phyloP scores from a whole-genome alignment of 1,140 invertebrate genomes.

The Chironomus striatipennis region DNA sequence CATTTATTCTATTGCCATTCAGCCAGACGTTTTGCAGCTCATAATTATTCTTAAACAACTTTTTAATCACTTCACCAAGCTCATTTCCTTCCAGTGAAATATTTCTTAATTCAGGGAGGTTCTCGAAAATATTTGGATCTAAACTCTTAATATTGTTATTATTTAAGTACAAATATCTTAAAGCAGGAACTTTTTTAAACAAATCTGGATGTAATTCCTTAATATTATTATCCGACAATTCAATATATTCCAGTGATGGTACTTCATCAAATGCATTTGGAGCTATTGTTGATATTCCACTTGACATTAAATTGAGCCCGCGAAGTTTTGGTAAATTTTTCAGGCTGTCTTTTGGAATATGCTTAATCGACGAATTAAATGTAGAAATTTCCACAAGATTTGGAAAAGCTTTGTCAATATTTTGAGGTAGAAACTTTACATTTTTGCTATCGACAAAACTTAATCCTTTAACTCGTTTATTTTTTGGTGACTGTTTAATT shows the following conservation, averaged over 20 bases:
- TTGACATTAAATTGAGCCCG: background rate
- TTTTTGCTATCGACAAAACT: background rate
- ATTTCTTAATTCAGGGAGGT: background rate
- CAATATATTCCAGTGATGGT: background rate
- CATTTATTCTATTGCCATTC: background rate
- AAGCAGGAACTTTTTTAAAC: background rate
- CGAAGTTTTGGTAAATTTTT: background rate
- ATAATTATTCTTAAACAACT: background rate
- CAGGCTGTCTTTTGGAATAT: background rate
- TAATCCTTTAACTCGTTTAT: background rate
- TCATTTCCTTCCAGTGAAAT: slow-evolving; percentile 7
- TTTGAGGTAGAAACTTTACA: background rate
- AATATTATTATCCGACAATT: background rate
- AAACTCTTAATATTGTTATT: background rate
- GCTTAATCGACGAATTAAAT: background rate
- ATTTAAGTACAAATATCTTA: background rate
- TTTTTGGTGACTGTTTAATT: background rate
- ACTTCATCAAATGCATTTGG: background rate
- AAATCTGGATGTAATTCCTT: background rate
- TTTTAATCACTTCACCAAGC: background rate
- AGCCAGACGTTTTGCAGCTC: background rate
- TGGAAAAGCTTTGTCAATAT: background rate
- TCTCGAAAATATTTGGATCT: background rate
- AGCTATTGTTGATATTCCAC: background rate
- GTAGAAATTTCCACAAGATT: background rate